phyloP scores from a whole-genome alignment of 2,888 invertebrate species.

The Trissoscelio sp. region DNA sequence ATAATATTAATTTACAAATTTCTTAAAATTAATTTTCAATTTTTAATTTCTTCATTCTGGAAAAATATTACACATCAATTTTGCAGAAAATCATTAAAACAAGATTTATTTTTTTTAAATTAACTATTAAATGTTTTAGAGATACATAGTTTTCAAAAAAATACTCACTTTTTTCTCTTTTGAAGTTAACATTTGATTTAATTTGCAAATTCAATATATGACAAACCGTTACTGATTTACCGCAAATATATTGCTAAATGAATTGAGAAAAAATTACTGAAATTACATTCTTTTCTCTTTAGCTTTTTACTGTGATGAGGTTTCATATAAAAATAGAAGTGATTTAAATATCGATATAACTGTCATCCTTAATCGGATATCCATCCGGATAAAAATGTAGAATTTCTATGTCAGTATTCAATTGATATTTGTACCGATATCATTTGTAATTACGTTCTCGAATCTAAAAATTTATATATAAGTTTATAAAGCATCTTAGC shows the following conservation, averaged over 20 bases:
- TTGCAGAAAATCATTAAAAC: too few species aligned
- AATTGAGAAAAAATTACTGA: constrained; percentile 17
- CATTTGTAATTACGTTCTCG: neutral
- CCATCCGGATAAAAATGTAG: neutral
- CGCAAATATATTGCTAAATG: constrained; percentile 4
- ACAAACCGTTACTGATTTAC: constrained; percentile 4
- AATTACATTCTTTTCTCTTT: neutral
- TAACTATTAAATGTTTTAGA: too few species aligned
- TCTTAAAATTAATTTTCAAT: too few species aligned
- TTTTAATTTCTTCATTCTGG: too few species aligned
- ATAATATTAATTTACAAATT: too few species aligned
- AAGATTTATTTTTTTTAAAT: too few species aligned
- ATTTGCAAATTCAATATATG: neutral
- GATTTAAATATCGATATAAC: constrained; percentile 33
- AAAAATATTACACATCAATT: too few species aligned
- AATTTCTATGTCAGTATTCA: constrained; percentile 2
- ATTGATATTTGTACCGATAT: neutral
- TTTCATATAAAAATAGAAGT: constrained; percentile 28
- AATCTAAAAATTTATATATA: too few species aligned
- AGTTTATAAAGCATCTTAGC: too few species aligned
- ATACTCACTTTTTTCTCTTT: too few species aligned
- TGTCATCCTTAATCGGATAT: constrained; percentile 12
- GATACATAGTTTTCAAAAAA: too few species aligned
- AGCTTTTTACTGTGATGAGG: neutral
- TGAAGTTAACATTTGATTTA: too few species aligned